phyloP scores from a whole-genome alignment of 23 tunicate species.

The Ascidia mentula region DNA sequence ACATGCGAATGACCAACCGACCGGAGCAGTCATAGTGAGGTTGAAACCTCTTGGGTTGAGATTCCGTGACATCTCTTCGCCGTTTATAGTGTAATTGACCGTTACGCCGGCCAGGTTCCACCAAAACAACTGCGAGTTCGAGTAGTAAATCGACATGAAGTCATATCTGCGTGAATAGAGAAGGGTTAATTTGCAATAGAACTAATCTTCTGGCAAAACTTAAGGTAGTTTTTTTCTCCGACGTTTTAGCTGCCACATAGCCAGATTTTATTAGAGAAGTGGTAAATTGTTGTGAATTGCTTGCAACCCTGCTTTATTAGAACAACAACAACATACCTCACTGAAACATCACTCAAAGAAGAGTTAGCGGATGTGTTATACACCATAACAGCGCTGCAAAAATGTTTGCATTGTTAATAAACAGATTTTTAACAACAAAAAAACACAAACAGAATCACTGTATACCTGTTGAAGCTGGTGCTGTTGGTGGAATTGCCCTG shows the following conservation, averaged over 20 bases:
- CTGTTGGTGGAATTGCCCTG: background rate
- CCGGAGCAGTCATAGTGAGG: conserved; percentile 53
- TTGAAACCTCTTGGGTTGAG: conserved; percentile 7
- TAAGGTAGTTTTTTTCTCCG: too few species aligned
- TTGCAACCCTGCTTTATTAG: too few species aligned
- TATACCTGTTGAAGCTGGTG: background rate
- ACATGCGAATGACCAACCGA: conserved; percentile 59
- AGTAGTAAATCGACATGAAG: background rate
- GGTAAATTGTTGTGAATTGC: too few species aligned
- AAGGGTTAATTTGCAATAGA: too few species aligned
- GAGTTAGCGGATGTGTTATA: too few species aligned
- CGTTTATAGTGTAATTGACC: background rate
- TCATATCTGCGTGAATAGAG: background rate
- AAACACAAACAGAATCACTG: too few species aligned
- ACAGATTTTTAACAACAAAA: background rate
- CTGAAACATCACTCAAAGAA: too few species aligned
- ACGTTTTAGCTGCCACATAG: too few species aligned
- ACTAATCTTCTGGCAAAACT: too few species aligned
- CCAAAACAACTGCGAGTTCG: background rate
- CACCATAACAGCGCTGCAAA: background rate
- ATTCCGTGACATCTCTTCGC: too few species aligned
- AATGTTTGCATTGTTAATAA: background rate
- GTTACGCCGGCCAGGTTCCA: conserved; percentile 18
- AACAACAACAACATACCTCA: too few species aligned
- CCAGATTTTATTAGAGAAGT: too few species aligned